phyloP scores from a whole-genome alignment of 2,113 vertebrate genomes.

The Antechinus flavipes region DNA sequence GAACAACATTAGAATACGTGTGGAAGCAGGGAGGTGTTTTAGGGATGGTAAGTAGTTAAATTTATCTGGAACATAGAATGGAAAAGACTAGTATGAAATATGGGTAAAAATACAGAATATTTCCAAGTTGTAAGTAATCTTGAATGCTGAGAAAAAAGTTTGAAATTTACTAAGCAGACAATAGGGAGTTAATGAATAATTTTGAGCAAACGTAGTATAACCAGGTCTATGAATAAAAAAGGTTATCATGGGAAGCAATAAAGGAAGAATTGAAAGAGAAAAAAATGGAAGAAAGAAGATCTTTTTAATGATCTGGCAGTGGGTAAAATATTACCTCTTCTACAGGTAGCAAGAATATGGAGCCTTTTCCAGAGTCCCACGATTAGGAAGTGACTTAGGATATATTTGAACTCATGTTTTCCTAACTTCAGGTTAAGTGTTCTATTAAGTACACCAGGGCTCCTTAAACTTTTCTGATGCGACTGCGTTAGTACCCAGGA shows the following conservation, averaged over 20 bases:
- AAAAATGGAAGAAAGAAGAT: neutral
- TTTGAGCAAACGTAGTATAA: neutral
- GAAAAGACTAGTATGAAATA: neutral
- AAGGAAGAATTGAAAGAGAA: neutral
- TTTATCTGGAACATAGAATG: neutral
- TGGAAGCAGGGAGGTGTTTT: neutral
- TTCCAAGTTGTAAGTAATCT: neutral
- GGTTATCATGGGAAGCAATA: neutral
- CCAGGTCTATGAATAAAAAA: neutral
- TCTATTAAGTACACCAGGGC: too few species aligned
- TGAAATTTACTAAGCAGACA: neutral
- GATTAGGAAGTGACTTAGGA: neutral
- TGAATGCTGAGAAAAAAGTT: neutral
- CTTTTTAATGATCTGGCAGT: neutral
- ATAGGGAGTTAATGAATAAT: neutral
- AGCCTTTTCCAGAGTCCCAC: neutral
- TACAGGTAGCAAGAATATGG: neutral
- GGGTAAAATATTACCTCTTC: neutral
- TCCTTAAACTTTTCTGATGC: too few species aligned
- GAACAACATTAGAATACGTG: neutral
- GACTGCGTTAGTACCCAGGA: too few species aligned
- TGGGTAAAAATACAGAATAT: neutral
- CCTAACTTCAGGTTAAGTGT: too few species aligned
- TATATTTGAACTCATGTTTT: neutral
- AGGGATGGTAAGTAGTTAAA: neutral